Evolutionary conservation across 2,113 vertebrate genomes (phyloP), one percentile per base, ranked within the genome.

Genomic region (Acanthisitta chloris): DNA sequence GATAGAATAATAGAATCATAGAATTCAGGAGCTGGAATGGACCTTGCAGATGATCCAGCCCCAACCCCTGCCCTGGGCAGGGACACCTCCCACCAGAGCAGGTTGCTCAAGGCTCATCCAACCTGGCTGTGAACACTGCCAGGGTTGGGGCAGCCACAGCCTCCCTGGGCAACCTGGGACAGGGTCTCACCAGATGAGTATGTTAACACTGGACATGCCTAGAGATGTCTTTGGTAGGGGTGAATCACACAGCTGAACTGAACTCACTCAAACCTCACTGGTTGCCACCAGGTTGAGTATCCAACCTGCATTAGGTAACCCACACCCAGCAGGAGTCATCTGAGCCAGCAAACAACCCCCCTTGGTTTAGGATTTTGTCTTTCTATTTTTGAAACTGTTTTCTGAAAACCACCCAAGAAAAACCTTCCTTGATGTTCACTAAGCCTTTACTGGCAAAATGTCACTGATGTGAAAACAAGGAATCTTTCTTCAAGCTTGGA

Each of bases 331-430:
- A 79, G 48, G n/a, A 67, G 17, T 12, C 48, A 24, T 43, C 59
- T 55, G 70, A 54, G 43, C 59, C 83, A 86, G 49, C n/a, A 81
- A 64, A 55, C 21, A 12, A 67, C 9, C 25, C 23, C 14, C 6
- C 64, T 88, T 25, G 9, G 5, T 84, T 58, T n/a, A 36, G 26
- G 24, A 4, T 38, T 31, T 14, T 40, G 9, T 14, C 14, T 7
- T 28, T 9, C n/a, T n/a, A n/a, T 34, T 36, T 42, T 59, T 14
- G 3, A 4, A 82, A 29, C 34, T 40, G 3, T 71, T 80, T 94
- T 89, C 94, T 95, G 91, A 94, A 91, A 87, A 69, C 26, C 58
- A 71, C 69, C 86, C 86, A 96, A 97, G 88, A 89, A 89, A 95
- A 95, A 92, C 83, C 28, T 91, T 93, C 72, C 88, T 95, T 86